phyloP scores from a whole-genome alignment of 2,888 invertebrate species.

The Syrista parreyssii region DNA sequence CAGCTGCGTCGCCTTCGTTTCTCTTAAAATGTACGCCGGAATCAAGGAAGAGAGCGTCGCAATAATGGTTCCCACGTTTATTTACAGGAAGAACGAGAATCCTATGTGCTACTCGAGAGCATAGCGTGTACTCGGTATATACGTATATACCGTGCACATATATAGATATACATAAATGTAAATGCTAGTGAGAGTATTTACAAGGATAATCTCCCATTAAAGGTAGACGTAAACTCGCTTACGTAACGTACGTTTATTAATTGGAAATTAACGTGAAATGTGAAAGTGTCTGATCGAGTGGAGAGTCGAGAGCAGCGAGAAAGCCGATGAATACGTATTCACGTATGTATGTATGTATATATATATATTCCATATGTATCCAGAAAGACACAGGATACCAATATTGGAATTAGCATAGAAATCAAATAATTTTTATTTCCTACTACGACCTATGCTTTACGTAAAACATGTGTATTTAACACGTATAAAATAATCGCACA shows the following conservation, averaged over 20 bases:
- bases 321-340: background rate
- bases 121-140: background rate
- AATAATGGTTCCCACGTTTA: background rate
- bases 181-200: background rate
- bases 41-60: background rate
- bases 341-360: background rate
- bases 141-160: background rate
- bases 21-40: background rate
- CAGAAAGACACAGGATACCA: background rate
- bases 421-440: background rate
- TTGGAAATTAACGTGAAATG: slow-evolving; percentile 56
- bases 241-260: slow-evolving; percentile 43
- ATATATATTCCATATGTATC: background rate
- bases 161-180: background rate
- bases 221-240: slow-evolving; percentile 22
- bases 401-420: background rate
- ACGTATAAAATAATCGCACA: background rate
- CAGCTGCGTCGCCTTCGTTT: background rate
- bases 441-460: background rate
- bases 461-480: background rate
- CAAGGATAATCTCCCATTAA: background rate
- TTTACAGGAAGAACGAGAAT: background rate
- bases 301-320: slow-evolving; percentile 31
- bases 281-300: slow-evolving; percentile 48
- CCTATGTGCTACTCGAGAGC: background rate